Evolutionary conservation across 2,113 vertebrate genomes (phyloP).

Genomic region (Phalacrocorax pelagicus): DNA sequence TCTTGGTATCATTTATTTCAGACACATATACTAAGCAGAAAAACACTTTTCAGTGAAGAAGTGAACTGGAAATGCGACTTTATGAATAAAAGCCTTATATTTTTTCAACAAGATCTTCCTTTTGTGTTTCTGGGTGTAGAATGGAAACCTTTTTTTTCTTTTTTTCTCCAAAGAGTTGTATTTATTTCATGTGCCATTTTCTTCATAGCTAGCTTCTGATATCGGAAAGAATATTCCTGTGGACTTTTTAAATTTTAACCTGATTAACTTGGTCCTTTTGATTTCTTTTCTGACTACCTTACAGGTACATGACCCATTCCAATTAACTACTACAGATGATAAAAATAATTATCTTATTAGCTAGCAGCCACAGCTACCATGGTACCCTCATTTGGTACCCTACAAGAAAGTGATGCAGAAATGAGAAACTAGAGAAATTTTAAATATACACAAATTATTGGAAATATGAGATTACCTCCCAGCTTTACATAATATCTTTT

Average conservation of each 20-base stretch:
- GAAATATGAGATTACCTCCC: not conserved
- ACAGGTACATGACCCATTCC: not conserved
- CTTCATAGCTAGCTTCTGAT: not conserved
- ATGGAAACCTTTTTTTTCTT: not conserved
- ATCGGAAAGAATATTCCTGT: not conserved
- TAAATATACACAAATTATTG: not conserved
- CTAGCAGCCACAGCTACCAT: not conserved
- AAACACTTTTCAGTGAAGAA: not conserved
- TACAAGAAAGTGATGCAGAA: not conserved
- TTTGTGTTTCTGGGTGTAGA: not conserved
- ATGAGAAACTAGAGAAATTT: not conserved
- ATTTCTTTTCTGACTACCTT: slow-evolving; percentile 28
- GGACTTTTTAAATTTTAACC: not conserved
- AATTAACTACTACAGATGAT: slow-evolving; percentile 49
- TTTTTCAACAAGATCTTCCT: not conserved
- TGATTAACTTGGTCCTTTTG: slow-evolving; percentile 20
- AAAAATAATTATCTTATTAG: slow-evolving; percentile 28
- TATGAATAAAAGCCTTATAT: not conserved
- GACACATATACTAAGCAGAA: not conserved
- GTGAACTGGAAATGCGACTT: not conserved
- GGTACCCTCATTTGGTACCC: not conserved
- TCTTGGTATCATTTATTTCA: not conserved
- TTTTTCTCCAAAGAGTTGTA: not conserved
- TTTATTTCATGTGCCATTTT: not conserved
- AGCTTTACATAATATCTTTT: not conserved